A percentile compares a stretch with the other conserved stretches of the same genome.
These are phyloP conservation scores for Microcebus ravelobensis DNA, from an alignment of 2,113 vertebrate genomes.

Conservation along the genomic window DNA sequence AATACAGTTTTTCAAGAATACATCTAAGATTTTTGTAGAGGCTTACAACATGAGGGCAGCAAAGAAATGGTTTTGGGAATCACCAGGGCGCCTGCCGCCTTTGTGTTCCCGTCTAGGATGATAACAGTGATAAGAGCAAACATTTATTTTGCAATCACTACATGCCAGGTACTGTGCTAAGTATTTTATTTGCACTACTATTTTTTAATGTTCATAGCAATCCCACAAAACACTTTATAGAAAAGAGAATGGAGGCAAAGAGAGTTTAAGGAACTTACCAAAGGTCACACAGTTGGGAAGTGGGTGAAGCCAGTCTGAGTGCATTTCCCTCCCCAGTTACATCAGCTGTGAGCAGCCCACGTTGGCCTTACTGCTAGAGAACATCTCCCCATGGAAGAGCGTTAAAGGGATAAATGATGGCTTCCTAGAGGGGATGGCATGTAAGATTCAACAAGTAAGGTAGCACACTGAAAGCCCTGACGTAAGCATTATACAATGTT, in stretches of 20 bases:
- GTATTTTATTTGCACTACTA: not conserved
- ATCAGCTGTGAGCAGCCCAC: not conserved
- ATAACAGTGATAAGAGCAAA: not conserved
- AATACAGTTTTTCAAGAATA: not conserved
- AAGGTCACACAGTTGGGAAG: not conserved
- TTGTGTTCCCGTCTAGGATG: not conserved
- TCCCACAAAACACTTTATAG: not conserved
- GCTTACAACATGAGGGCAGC: not conserved
- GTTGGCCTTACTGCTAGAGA: not conserved
- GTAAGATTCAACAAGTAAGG: not conserved
- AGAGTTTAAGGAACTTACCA: not conserved
- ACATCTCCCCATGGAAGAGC: not conserved
- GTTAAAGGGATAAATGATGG: not conserved
- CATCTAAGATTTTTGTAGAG: not conserved
- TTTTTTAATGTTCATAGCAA: not conserved
- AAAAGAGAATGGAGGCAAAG: not conserved
- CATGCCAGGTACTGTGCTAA: not conserved
- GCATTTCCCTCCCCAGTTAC: not conserved
- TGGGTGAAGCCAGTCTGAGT: not conserved
- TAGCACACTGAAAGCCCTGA: not conserved
- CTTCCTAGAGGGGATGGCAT: not conserved
- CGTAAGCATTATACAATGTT: too few species aligned
- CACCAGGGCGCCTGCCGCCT: not conserved
- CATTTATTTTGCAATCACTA: not conserved
- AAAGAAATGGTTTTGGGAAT: not conserved